Base-by-base conservation (phyloP, 2,797 vertebrate genomes). In the Echeneis naucrates region DNA sequence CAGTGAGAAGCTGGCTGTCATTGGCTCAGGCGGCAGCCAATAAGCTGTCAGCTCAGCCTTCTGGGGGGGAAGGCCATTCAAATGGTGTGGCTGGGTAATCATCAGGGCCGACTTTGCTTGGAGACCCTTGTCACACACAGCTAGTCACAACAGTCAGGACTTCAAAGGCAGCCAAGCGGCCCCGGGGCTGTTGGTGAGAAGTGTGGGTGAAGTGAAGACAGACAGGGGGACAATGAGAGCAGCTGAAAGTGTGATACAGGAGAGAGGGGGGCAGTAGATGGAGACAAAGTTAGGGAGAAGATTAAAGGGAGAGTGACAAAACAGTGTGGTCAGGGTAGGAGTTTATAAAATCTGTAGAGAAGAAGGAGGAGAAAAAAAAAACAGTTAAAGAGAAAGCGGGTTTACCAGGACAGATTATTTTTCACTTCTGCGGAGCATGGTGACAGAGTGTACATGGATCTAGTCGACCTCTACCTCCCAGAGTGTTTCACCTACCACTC, bases 401-500 rank as follows among this genome's bases (percentile, higher is more conserved):
- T 50, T 2, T 67, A 40, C 47, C 35, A 2, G 38, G 54, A 72
- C 42, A 27, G 35, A 54, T n/a, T 30, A 23, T 64, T 63, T 68
- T 73, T 51, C 56, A 75, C 27, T 17, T 72, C 50, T 51, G 45
- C 63, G 35, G 89, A 90, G 82, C 71, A 92, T 93, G 92, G 77
- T 91, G 77, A 69, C 81, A 87, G 73, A 72, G 78, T 64, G 58
- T 90, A 72, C 82, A 93, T 93, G 92, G 92, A 93, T 93, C 84
- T 93, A 92, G 91, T 93, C 27, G 92, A 92, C 87, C 86, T 93
- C 61, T 93, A 93, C 83, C 92, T 93, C 74, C 92, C 91, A 14
- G 92, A 93, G 91, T 93, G 92, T 51, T 93, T 93, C 88, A 92
- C 88, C 81, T 93, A 89, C 80, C 90, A 92, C 92, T 88, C 87